Percentiles rank a stretch among this genome's conserved stretches.
Evolutionary conservation across 1,140 invertebrate species (phyloP).

Genomic region (Caenorhabditis briggsae): DNA sequence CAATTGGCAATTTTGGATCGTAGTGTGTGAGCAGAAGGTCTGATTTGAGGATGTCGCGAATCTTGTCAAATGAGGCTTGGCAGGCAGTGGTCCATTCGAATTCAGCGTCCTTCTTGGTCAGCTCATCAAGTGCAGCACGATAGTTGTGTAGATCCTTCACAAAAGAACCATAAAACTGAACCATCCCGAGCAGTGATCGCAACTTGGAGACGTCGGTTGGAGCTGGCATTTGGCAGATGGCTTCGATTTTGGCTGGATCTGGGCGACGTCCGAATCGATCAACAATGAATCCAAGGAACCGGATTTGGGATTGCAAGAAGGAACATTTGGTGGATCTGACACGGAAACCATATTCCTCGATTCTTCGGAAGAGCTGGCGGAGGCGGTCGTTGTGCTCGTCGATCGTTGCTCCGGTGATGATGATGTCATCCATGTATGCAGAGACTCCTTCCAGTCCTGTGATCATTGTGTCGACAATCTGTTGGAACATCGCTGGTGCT

Average conservation of each 20-base stretch:
- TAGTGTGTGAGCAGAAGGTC: conserved; percentile 77
- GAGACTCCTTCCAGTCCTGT: conserved; percentile 70
- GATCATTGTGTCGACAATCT: conserved; percentile 79
- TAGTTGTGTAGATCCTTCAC: conserved; percentile 78
- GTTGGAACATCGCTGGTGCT: conserved; percentile 80
- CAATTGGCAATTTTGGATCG: conserved; percentile 77
- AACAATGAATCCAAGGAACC: too few species aligned
- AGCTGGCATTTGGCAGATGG: conserved; percentile 78
- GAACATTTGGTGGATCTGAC: too few species aligned
- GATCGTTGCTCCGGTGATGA: conserved; percentile 60
- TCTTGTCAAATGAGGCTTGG: conserved; percentile 69
- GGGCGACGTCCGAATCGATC: conserved; percentile 78
- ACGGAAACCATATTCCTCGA: too few species aligned
- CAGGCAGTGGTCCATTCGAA: conserved; percentile 65
- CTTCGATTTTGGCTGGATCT: conserved; percentile 78
- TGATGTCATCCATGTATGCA: conserved; percentile 69
- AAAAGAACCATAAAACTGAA: conserved; percentile 79
- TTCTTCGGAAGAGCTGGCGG: too few species aligned
- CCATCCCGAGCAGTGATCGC: conserved; percentile 77
- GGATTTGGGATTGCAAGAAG: too few species aligned
- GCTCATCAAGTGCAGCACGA: conserved; percentile 76
- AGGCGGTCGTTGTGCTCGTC: too few species aligned
- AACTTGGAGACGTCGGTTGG: conserved; percentile 78
- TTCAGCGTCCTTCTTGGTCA: conserved; percentile 71
- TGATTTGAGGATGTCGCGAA: conserved; percentile 74